Evolutionary conservation across 2,113 vertebrate species (phyloP).

Genomic region (Thamnophis sirtalis): DNA sequence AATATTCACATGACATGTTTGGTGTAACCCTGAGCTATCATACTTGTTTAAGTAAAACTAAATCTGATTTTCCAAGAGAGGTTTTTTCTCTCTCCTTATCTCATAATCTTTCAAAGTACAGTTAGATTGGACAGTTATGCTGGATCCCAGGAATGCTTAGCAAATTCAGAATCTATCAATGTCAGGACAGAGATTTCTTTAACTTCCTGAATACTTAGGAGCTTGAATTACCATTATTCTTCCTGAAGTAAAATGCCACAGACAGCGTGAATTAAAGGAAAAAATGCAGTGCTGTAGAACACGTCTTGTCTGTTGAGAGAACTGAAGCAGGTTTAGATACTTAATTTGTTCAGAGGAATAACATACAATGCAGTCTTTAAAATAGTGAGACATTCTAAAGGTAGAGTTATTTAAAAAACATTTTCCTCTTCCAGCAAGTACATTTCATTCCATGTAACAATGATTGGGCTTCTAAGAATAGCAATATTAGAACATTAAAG

Average conservation of each 20-base stretch:
- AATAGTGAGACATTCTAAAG: slow-evolving; percentile 2
- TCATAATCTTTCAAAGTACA: background rate
- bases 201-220: background rate
- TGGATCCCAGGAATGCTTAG: background rate
- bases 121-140: background rate
- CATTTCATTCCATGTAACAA: slow-evolving; percentile 20
- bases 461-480: slow-evolving; percentile 16
- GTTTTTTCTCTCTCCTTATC: background rate
- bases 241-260: background rate
- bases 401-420: background rate
- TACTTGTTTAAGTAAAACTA: slow-evolving; percentile 5
- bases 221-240: slow-evolving; percentile 5
- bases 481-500: slow-evolving; percentile 17
- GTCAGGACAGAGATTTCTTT: background rate
- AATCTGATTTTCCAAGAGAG: background rate
- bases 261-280: background rate
- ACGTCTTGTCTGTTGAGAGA: background rate
- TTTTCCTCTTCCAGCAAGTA: background rate
- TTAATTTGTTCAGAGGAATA: background rate
- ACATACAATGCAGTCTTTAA: background rate
- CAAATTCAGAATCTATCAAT: slow-evolving; percentile 4
- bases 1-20: background rate
- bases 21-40: background rate
- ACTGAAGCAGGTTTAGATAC: slow-evolving; percentile 1
- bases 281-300: background rate